phyloP scores from a whole-genome alignment of 2,888 invertebrate species.

The Siphlonurus alternatus region DNA sequence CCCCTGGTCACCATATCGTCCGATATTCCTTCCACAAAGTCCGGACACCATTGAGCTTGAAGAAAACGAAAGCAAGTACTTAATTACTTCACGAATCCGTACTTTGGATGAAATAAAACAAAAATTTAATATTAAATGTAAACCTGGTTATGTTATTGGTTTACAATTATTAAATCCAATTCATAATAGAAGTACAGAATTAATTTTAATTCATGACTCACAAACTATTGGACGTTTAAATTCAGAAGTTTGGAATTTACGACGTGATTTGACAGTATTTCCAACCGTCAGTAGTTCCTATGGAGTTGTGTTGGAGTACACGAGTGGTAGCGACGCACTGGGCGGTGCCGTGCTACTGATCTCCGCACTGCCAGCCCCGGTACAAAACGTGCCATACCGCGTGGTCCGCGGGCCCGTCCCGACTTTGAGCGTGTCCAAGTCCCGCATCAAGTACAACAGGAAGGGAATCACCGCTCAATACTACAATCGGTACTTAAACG shows the following conservation, averaged over 20 bases:
- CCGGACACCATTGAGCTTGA: conserved; percentile 41
- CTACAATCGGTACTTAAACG: conserved; percentile 69
- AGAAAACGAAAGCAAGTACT: conserved; percentile 59
- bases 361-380: conserved; percentile 38
- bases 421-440: conserved; percentile 48
- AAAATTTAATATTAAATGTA: conserved; percentile 33
- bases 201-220: conserved; percentile 61
- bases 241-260: conserved; percentile 52
- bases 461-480: conserved; percentile 68
- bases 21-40: conserved; percentile 51
- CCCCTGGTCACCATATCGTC: conserved; percentile 53
- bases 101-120: conserved; percentile 31
- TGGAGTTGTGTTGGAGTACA: conserved; percentile 59
- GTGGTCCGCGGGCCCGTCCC: conserved; percentile 67
- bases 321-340: conserved; percentile 57
- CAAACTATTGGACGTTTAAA: conserved; percentile 36
- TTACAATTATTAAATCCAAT: conserved; percentile 83
- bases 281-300: conserved; percentile 77
- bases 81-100: conserved; percentile 51
- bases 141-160: conserved; percentile 72
- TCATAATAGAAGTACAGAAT: conserved; percentile 72
- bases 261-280: conserved; percentile 73
- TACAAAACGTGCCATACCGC: conserved; percentile 18
- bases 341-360: conserved; percentile 70
- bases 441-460: conserved; percentile 62